Percentiles rank a stretch among this genome's conserved stretches.
Conservation (phyloP, 2,888 invertebrate species). For the Gisinianus flammeolus region DNA sequence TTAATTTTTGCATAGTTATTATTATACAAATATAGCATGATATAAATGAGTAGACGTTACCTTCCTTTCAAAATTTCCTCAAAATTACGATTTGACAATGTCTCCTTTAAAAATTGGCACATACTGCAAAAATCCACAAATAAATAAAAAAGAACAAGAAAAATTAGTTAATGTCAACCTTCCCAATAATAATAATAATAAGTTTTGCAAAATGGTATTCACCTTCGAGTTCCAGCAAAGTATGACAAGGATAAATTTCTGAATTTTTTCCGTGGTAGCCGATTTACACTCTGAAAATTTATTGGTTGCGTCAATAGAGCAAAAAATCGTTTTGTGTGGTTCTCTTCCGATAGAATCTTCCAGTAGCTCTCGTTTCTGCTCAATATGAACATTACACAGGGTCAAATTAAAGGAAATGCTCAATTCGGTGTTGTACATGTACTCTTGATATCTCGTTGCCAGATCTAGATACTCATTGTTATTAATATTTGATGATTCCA, state of each 20-base stretch:
- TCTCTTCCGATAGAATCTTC: background rate
- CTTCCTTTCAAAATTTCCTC: background rate
- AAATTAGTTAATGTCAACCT: background rate
- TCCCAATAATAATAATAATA: background rate
- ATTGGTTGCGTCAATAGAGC: background rate
- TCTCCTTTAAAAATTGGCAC: background rate
- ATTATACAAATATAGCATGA: background rate
- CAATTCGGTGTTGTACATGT: background rate
- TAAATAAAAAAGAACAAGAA: too few relatives aligned
- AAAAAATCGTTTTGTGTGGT: background rate
- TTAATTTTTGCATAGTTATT: too few relatives aligned
- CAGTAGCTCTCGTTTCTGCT: background rate
- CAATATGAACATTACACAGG: background rate
- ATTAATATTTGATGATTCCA: too few relatives aligned
- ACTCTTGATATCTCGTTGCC: too few relatives aligned
- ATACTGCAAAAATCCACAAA: background rate
- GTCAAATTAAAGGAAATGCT: background rate
- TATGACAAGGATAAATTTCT: background rate
- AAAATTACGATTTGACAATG: background rate
- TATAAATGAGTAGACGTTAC: too few relatives aligned
- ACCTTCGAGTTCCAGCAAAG: background rate
- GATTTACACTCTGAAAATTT: background rate
- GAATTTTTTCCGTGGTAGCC: background rate
- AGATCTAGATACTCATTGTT: too few relatives aligned
- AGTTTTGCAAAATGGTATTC: background rate